Conservation (phyloP, 2,113 vertebrate genomes). For the Paedocypris sp. region DNA sequence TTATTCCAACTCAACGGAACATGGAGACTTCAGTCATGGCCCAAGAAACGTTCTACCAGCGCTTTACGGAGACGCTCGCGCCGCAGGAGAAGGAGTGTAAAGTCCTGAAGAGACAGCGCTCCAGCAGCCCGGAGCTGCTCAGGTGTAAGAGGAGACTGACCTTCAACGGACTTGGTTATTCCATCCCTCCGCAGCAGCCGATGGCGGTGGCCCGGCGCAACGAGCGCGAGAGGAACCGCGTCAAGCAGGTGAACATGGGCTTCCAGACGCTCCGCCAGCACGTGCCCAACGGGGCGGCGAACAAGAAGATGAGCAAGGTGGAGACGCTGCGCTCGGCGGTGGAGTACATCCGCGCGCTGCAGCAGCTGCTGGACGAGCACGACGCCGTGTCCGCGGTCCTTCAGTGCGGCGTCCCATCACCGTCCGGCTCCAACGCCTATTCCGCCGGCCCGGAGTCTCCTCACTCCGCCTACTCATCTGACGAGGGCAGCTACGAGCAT, state of each 20-base stretch:
- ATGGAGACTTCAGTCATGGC: slow-evolving; percentile 36
- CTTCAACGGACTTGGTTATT: slow-evolving; percentile 44
- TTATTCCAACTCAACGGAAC: background rate
- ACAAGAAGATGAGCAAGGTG: slow-evolving; percentile 81
- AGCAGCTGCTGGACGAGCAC: slow-evolving; percentile 68
- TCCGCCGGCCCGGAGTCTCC: slow-evolving; percentile 49
- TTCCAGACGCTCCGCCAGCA: slow-evolving; percentile 76
- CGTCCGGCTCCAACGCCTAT: slow-evolving; percentile 25
- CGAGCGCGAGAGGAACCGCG: slow-evolving; percentile 75
- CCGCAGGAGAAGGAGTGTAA: slow-evolving; percentile 23
- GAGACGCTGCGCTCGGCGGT: slow-evolving; percentile 77
- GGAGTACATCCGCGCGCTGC: slow-evolving; percentile 75
- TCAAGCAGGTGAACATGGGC: slow-evolving; percentile 74
- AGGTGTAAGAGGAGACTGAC: slow-evolving; percentile 65
- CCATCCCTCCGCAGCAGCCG: slow-evolving; percentile 36
- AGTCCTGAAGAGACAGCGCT: slow-evolving; percentile 42
- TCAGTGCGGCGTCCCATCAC: slow-evolving; percentile 44
- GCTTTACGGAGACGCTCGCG: slow-evolving; percentile 16
- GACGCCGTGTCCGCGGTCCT: slow-evolving; percentile 57
- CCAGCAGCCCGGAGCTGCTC: slow-evolving; percentile 60
- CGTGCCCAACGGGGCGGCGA: slow-evolving; percentile 70
- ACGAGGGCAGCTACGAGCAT: slow-evolving; percentile 62
- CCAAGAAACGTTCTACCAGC: slow-evolving; percentile 16
- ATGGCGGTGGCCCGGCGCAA: slow-evolving; percentile 72
- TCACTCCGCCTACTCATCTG: slow-evolving; percentile 63